Conservation (phyloP, 2,888 invertebrate genomes). For the Pammene fasciana region DNA sequence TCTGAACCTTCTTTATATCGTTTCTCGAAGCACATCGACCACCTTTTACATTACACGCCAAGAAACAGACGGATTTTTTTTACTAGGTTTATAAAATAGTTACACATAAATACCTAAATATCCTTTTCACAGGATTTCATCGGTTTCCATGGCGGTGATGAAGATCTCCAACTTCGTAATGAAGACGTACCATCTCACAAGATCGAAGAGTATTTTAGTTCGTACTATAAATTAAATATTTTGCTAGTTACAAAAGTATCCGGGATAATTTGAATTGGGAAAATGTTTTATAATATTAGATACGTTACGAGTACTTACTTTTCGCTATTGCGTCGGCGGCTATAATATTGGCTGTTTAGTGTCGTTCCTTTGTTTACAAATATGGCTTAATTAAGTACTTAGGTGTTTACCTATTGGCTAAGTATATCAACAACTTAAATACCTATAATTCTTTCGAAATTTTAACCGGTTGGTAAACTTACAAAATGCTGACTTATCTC, state of each 20-base stretch:
- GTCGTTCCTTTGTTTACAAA: conserved; percentile 24
- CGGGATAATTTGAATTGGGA: conserved; percentile 21
- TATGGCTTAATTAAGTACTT: conserved; percentile 18
- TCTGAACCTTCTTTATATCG: no score
- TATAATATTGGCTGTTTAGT: conserved; percentile 20
- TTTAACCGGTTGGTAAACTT: background rate
- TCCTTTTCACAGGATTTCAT: conserved; percentile 25
- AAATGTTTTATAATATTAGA: conserved; percentile 21
- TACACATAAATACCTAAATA: background rate
- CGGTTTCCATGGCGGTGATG: conserved; percentile 30
- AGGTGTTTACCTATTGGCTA: conserved; percentile 12
- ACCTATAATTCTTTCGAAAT: conserved; percentile 11
- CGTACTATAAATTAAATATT: conserved; percentile 33
- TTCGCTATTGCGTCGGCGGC: conserved; percentile 27
- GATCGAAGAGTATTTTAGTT: conserved; percentile 38
- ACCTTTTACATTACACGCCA: no score
- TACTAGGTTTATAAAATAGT: no score
- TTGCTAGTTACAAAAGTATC: conserved; percentile 34
- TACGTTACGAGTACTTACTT: conserved; percentile 9
- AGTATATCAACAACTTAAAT: conserved; percentile 24
- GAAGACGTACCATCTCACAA: conserved; percentile 33
- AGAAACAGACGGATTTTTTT: no score
- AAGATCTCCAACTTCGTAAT: conserved; percentile 33
- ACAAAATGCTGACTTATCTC: no score
- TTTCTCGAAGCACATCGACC: no score